phyloP scores from a whole-genome alignment of 2,888 invertebrate genomes.

The Notocelia uddmanniana region DNA sequence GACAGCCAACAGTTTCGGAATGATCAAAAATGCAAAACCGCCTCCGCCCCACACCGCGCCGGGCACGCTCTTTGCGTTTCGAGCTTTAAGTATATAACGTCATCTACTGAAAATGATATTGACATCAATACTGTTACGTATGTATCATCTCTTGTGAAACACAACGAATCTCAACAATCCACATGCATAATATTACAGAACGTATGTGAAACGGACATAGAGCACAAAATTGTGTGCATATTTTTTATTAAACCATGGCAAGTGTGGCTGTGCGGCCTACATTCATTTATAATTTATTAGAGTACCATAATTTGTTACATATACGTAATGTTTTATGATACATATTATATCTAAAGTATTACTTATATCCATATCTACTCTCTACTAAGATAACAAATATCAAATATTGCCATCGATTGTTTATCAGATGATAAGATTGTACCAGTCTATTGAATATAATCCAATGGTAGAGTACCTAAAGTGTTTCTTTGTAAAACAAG shows the following conservation, averaged over 20 bases:
- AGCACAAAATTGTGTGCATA: neutral
- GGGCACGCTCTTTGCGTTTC: too few species aligned
- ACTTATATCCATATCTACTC: conserved; percentile 1
- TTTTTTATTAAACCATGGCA: neutral
- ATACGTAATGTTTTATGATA: neutral
- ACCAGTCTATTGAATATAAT: conserved; percentile 7
- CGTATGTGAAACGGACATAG: neutral
- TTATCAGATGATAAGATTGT: conserved; percentile 14
- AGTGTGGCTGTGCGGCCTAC: conserved; percentile 18
- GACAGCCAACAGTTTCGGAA: too few species aligned
- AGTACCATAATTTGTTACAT: neutral
- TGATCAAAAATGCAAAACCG: too few species aligned
- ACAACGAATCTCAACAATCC: conserved; percentile 1
- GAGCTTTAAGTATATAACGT: neutral
- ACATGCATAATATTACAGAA: neutral
- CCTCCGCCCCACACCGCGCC: too few species aligned
- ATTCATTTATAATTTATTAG: conserved; percentile 15
- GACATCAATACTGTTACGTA: neutral
- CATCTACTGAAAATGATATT: neutral
- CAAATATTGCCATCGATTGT: conserved; percentile 23
- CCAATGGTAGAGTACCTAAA: neutral
- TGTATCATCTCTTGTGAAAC: neutral
- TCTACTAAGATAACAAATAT: conserved; percentile 1
- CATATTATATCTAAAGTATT: conserved; percentile 4
- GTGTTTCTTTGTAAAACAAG: neutral